Evolutionary conservation across 1,140 invertebrate species (phyloP).

Genomic region (Aplysia californica): DNA sequence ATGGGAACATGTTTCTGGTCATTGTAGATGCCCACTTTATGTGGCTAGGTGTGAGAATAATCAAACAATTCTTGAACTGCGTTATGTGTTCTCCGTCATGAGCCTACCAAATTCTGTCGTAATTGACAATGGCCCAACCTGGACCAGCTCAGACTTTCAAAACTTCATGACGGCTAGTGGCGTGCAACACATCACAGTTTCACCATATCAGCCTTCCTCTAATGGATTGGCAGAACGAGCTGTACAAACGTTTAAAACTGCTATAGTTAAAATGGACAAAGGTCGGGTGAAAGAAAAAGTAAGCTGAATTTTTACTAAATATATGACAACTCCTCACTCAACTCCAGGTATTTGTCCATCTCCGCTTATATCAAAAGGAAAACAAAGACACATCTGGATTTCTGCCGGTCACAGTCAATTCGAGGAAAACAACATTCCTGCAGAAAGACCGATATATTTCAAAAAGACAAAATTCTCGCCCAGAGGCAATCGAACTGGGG

Average conservation of each 20-base stretch:
- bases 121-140: not conserved
- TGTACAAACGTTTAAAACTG: not conserved
- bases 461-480: no score
- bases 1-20: not conserved
- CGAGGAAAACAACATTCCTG: no score
- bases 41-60: not conserved
- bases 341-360: no score
- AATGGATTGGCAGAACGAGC: not conserved
- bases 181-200: not conserved
- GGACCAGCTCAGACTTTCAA: not conserved
- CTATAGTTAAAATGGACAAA: not conserved
- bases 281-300: not conserved
- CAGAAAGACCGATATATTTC: no score
- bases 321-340: not conserved
- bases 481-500: no score
- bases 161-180: not conserved
- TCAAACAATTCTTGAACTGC: not conserved
- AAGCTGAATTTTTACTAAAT: not conserved
- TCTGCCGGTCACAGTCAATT: no score
- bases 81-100: not conserved
- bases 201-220: not conserved
- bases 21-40: not conserved
- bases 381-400: no score
- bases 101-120: not conserved
- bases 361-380: no score